Conservation (phyloP, 1,140 invertebrate species). For the Amphibalanus amphitrite region DNA sequence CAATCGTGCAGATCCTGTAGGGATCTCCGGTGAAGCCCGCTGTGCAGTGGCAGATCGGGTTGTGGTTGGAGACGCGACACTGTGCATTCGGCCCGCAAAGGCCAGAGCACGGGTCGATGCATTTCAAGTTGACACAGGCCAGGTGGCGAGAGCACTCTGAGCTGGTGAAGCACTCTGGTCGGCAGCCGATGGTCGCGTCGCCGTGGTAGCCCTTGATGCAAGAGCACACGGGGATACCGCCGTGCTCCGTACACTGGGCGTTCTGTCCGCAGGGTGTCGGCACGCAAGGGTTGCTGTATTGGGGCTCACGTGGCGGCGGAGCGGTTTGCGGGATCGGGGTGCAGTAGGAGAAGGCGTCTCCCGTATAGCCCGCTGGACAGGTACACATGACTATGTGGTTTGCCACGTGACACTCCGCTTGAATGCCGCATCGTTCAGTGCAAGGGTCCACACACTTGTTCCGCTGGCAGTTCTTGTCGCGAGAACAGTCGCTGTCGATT, state of each 20-base stretch:
- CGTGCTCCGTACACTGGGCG: slow-evolving; percentile 21
- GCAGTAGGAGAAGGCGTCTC: too few species aligned
- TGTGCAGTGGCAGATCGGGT: slow-evolving; percentile 21
- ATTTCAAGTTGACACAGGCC: slow-evolving; percentile 45
- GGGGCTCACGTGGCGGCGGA: too few species aligned
- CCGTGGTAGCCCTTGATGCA: slow-evolving; percentile 50
- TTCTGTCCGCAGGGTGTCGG: slow-evolving; percentile 43
- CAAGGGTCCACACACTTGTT: neutral
- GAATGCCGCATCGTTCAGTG: neutral
- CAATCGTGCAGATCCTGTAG: slow-evolving; percentile 30
- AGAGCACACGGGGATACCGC: slow-evolving; percentile 30
- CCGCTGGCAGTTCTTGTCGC: neutral
- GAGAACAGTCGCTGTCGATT: neutral
- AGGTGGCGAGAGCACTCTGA: slow-evolving; percentile 43
- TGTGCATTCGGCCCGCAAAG: slow-evolving; percentile 40
- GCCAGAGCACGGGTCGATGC: slow-evolving; percentile 57
- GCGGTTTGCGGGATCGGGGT: too few species aligned
- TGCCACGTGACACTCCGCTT: neutral
- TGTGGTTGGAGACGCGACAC: too few species aligned
- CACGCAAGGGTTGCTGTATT: neutral
- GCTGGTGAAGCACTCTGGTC: slow-evolving; percentile 52
- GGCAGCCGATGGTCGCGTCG: slow-evolving; percentile 49
- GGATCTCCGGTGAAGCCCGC: slow-evolving; percentile 33
- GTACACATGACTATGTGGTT: neutral
- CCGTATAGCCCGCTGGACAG: neutral